Percentiles rank a stretch among this genome's conserved stretches.
phyloP scores from a whole-genome alignment of 2,888 invertebrate genomes.

The Malachius bipustulatus region DNA sequence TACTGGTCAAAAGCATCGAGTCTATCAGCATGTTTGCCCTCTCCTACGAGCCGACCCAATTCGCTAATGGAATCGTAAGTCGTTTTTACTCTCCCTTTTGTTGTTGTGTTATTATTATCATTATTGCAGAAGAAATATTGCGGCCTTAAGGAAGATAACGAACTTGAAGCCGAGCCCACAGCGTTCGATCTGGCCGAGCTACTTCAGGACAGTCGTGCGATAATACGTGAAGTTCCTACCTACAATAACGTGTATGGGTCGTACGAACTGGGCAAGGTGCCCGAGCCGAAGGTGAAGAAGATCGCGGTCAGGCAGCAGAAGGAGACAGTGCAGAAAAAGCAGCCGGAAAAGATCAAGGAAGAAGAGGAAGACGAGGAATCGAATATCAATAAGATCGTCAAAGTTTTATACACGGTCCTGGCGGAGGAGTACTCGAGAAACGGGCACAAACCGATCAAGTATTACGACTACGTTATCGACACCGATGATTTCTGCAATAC shows the following conservation, averaged over 20 bases:
- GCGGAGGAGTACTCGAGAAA: slow-evolving; percentile 35
- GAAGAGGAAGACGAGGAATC: slow-evolving; percentile 44
- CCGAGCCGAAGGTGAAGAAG: slow-evolving; percentile 30
- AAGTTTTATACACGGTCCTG: slow-evolving; percentile 40
- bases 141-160: too few relatives aligned
- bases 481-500: slow-evolving; percentile 47
- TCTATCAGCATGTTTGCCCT: too few relatives aligned
- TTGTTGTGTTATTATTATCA: too few relatives aligned
- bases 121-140: too few relatives aligned
- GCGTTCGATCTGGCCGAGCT: slow-evolving; percentile 35
- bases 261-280: slow-evolving; percentile 32
- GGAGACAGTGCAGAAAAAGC: slow-evolving; percentile 32
- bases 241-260: slow-evolving; percentile 39
- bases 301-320: slow-evolving; percentile 28
- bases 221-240: slow-evolving; percentile 30
- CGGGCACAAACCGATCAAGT: slow-evolving; percentile 39
- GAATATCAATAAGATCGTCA: slow-evolving; percentile 44
- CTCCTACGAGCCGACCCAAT: too few relatives aligned
- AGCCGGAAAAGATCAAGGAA: slow-evolving; percentile 41
- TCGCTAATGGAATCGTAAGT: too few relatives aligned
- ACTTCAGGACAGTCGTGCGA: slow-evolving; percentile 23
- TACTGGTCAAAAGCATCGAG: too few relatives aligned
- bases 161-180: too few relatives aligned
- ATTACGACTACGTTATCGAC: slow-evolving; percentile 47
- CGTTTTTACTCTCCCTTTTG: too few relatives aligned